Base-by-base conservation (phyloP, 2,113 vertebrate genomes). In the Glareola pratincola region DNA sequence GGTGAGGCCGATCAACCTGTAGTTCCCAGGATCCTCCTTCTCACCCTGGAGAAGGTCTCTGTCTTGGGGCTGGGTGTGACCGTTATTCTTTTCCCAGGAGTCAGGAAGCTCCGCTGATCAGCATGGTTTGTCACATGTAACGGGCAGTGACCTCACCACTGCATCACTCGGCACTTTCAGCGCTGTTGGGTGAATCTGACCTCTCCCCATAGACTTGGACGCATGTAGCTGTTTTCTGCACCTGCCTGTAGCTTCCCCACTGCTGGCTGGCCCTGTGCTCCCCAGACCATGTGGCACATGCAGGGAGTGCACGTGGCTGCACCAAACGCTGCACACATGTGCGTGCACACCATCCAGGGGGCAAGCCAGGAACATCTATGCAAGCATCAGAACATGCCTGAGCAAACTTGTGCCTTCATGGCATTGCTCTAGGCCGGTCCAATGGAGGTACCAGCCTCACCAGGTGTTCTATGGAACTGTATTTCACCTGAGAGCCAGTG, bases 311-410 rank as follows among this genome's bases (percentile, higher is more conserved):
- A 19, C 16, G 1, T 9, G 73, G 71, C 72, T 71, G 63, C 62
- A 75, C 39, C 69, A 60, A 53, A 34, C 0, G 1, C 51, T 34
- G 54, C 12, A 4, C 18, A 14, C 5, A 0, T 30, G 36, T 17
- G 21, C 50, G 9, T 19, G 16, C 12, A 24, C 45, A 37, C 22
- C 20, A 11, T 3, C 7, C 14, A 11, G 27, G 15, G 20, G 20
- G 27, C 54, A 41, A 26, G 14, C 30, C 36, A 50, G 80, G 21
- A 57, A 5, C 21, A 53, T 4, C 69, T n/a, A 10, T 24, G 8
- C 71, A 62, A 69, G 24, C 72, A 22, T 18, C 54, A 17, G 23
- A 10, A 11, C 6, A 8, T 16, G 27, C 45, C 75, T 41, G 53
- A 80, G 76, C 53, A 67, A 30, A 36, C 39, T 30, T 24, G 14